Evolutionary conservation across 2,113 vertebrate genomes (phyloP).

Genomic region (Polyodon spathula): DNA sequence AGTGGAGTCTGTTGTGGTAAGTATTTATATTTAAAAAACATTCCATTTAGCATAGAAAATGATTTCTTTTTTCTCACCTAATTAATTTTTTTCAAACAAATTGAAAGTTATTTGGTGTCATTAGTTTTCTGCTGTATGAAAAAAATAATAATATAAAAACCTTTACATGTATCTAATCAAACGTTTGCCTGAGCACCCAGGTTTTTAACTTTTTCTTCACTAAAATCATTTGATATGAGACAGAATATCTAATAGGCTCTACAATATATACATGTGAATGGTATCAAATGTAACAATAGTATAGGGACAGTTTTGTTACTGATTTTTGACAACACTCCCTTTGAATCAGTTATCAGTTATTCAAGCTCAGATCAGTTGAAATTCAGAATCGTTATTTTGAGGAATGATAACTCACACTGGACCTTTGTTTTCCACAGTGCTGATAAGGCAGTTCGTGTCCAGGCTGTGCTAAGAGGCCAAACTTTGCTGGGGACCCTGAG

Average conservation of each 20-base stretch:
- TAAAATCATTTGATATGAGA: background rate
- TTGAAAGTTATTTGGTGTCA: background rate
- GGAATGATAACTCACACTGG: too few relatives aligned
- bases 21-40: background rate
- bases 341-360: too few relatives aligned
- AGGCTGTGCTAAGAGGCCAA: too few relatives aligned
- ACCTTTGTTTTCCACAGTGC: too few relatives aligned
- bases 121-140: background rate
- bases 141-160: too few relatives aligned
- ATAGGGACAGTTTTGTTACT: too few relatives aligned
- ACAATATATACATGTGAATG: background rate
- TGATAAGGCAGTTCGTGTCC: too few relatives aligned
- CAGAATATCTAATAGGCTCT: background rate
- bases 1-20: constrained; percentile 57
- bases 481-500: too few relatives aligned
- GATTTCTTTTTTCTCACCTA: background rate
- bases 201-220: background rate
- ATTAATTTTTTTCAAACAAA: background rate
- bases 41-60: background rate
- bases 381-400: too few relatives aligned
- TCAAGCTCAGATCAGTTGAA: too few relatives aligned
- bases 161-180: background rate
- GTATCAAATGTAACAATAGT: background rate
- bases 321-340: too few relatives aligned
- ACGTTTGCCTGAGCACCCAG: background rate